Evolutionary conservation across 2,888 invertebrate species (phyloP), one percentile per base, ranked within the genome.

Genomic region (Mythimna impura): DNA sequence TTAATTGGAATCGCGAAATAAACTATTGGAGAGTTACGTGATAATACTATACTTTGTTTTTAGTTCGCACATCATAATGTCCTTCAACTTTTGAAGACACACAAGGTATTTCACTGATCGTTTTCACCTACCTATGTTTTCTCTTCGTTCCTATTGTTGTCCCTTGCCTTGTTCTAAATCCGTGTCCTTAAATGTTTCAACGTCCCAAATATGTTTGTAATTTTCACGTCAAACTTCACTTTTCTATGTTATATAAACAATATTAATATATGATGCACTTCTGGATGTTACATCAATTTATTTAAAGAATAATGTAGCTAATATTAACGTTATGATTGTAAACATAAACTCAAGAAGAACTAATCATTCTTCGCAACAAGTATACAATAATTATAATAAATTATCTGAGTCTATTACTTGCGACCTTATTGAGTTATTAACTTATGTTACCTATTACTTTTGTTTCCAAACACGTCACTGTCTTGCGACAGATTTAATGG

Each of bases 71-170:
- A 81, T 83, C 80, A 81, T 81, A 60, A 58, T 81, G 83, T 81
- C 81, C 83, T 81, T 81, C 81, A 83, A 81, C 80, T 80, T 81
- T 81, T 81, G 81, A 81, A 83, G 81, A 83, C 74, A 83, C 83
- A 74, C 71, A 83, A 81, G 81, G 81, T 81, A 81, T 81, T 83
- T 78, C 60, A 83, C 47, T 80, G 64, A 74, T 68, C 55, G 80
- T 71, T 78, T 47, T 47, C 47, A 73, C 77, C 55, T 57, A 76
- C 52, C 67, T 73, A n/a, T n/a, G 69, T 80, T 73, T 62, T 68
- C 64, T 80, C 61, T 83, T 71, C 66, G 74, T 25, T 67, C 80
- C 71, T 71, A 47, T 60, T 57, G 73, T 73, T 58, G 20, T 17
- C 54, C 75, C 65, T 65, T 62, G 54, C 40, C 30, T 25, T 70